Percentiles rank a stretch among this genome's conserved stretches.
Evolutionary conservation across 2,797 vertebrate species (phyloP).

Genomic region (Vireo griseus): DNA sequence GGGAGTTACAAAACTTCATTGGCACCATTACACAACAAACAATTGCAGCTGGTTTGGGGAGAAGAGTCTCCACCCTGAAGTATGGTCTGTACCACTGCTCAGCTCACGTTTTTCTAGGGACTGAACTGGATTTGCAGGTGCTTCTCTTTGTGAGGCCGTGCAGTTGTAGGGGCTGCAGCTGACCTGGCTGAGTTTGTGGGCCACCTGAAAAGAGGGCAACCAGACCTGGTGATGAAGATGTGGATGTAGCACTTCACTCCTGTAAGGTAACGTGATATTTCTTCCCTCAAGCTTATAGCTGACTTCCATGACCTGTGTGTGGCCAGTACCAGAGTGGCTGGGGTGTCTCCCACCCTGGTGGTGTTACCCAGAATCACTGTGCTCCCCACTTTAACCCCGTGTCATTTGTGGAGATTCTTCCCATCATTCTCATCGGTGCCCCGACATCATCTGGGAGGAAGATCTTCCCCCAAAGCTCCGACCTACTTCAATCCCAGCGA

Average conservation of each 20-base stretch:
- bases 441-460: neutral
- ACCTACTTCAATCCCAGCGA: neutral
- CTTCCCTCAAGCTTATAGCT: neutral
- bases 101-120: neutral
- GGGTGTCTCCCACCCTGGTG: neutral
- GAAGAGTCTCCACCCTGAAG: slow-evolving; percentile 17
- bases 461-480: neutral
- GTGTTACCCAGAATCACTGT: neutral
- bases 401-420: neutral
- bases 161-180: neutral
- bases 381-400: accelerated
- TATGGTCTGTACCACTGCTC: neutral
- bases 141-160: accelerated
- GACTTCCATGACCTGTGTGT: accelerated
- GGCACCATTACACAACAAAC: slow-evolving; percentile 30
- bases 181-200: neutral
- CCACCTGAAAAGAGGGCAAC: neutral
- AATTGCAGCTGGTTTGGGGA: neutral
- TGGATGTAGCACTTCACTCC: neutral
- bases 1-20: slow-evolving; percentile 7
- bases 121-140: neutral
- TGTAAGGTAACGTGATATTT: accelerated
- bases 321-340: neutral
- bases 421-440: neutral
- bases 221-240: neutral